These are phyloP conservation scores for Heterohyrax brucei DNA, from an alignment of 2,797 vertebrate genomes.

Conservation along the genomic window DNA sequence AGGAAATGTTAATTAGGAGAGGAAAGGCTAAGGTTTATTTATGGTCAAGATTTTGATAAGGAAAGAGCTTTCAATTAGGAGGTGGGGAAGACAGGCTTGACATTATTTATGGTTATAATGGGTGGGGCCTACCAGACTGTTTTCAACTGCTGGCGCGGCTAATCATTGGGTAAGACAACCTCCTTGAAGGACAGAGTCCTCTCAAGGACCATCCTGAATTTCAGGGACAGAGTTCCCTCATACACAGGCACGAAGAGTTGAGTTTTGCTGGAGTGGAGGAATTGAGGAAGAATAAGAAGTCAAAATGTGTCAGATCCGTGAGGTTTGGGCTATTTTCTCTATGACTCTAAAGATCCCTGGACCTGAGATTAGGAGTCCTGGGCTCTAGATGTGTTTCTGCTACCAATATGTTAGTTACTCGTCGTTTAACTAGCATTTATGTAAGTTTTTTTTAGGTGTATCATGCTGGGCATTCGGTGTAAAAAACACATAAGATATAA, in stretches of 20 bases:
- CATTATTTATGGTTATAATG: too few species aligned
- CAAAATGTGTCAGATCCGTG: background rate
- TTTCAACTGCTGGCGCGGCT: too few species aligned
- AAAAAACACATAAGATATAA: background rate
- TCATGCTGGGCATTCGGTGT: background rate
- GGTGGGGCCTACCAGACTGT: too few species aligned
- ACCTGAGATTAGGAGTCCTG: slow-evolving; percentile 10
- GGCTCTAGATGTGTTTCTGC: slow-evolving; percentile 23
- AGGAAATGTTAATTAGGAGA: too few species aligned
- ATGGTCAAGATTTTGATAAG: too few species aligned
- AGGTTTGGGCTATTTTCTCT: slow-evolving; percentile 24
- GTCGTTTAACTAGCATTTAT: slow-evolving; percentile 23
- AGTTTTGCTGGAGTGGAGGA: background rate
- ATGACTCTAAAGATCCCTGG: background rate
- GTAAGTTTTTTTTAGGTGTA: slow-evolving; percentile 31
- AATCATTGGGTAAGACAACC: too few species aligned
- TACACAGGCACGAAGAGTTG: slow-evolving; percentile 6
- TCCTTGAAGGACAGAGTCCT: too few species aligned
- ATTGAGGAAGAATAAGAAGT: slow-evolving; percentile 46
- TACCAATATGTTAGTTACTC: slow-evolving; percentile 20
- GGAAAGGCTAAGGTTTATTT: too few species aligned
- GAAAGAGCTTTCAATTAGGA: too few species aligned
- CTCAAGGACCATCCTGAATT: too few species aligned
- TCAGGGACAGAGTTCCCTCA: too few species aligned
- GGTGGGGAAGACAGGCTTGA: too few species aligned